Base-by-base conservation (phyloP, 2,888 invertebrate species). In the Apotomis capreana region DNA sequence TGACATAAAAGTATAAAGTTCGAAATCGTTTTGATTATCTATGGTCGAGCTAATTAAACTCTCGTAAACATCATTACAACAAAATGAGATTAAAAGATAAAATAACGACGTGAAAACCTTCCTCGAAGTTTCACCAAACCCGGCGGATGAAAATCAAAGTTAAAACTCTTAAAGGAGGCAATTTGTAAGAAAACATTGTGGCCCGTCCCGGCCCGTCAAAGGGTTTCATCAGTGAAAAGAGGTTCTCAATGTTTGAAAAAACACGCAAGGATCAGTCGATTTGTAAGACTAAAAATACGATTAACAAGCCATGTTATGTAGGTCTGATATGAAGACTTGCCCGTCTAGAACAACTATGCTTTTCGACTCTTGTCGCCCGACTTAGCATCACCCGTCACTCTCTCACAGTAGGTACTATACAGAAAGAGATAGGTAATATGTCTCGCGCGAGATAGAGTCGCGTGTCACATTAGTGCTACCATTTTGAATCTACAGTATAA, bases 121-220 rank as follows among this genome's bases (percentile, higher is more conserved):
- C 57, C 12, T 60, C 46, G 37, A 57, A 70, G 64, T 12, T 46
- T 15, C 58, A 59, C 54, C 52, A 59, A 65, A 54, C 13, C 52
- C 8, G 5, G 40, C 3, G 8, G 37, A 52, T 44, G 51, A 5
- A 64, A 70, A 70, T 70, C 70, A 65, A 70, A 70, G 70, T 70
- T 54, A 37, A 68, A 60, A 60, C 40, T 54, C 52, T n/a, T 5
- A 60, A 69, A 61, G 61, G 54, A 70, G 46, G 64, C 59, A 65
- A 70, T 70, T 65, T 65, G 70, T 58, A 59, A 26, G 58, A 55
- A 70, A 70, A 70, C 37, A 51, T 64, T 70, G 52, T 65, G 54
- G 36, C 54, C 52, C 51, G 4, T 37, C 4, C 9, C 58, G 51
- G 51, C 12, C 15, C 52, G 37, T 70, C 70, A 70, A 70, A 70